Evolutionary conservation across 92 coral and sea anemone species (phyloP).

Genomic region (Muricea muricata): DNA sequence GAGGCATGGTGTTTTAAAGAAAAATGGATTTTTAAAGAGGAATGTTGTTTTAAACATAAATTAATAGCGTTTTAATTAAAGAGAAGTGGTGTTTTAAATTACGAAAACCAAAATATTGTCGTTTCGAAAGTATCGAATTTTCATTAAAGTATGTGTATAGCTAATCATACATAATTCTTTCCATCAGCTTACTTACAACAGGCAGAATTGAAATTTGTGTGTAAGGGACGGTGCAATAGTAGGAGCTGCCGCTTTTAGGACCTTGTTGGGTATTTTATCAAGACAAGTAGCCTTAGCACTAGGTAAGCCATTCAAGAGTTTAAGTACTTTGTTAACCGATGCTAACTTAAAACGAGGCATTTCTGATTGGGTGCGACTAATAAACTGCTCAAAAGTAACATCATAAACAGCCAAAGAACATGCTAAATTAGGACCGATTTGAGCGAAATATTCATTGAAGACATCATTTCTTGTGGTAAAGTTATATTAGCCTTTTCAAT

Average conservation of each 20-base stretch:
- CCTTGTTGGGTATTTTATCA: slow-evolving; percentile 6
- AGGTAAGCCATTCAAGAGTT: not conserved
- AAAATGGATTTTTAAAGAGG: too few relatives aligned
- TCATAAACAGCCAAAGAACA: too few relatives aligned
- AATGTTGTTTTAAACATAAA: too few relatives aligned
- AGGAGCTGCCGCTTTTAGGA: not conserved
- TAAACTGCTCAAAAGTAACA: not conserved
- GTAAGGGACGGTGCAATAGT: not conserved
- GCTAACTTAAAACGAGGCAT: not conserved
- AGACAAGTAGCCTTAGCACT: not conserved
- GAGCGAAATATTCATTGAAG: not conserved
- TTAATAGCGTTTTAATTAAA: too few relatives aligned
- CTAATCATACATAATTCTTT: not conserved
- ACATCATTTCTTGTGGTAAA: too few relatives aligned
- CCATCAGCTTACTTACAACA: not conserved
- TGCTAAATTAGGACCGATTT: not conserved
- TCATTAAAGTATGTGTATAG: not conserved
- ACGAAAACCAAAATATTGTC: not conserved
- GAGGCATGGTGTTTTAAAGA: too few relatives aligned
- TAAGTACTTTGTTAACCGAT: not conserved
- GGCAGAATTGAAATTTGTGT: not conserved
- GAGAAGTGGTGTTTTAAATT: too few relatives aligned
- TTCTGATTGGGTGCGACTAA: not conserved
- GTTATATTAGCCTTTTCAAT: too few relatives aligned
- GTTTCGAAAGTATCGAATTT: not conserved